A percentile compares a stretch with the other conserved stretches of the same genome.
Conservation (phyloP, 2,113 vertebrate species). For the Gymnocephalus cernua region DNA sequence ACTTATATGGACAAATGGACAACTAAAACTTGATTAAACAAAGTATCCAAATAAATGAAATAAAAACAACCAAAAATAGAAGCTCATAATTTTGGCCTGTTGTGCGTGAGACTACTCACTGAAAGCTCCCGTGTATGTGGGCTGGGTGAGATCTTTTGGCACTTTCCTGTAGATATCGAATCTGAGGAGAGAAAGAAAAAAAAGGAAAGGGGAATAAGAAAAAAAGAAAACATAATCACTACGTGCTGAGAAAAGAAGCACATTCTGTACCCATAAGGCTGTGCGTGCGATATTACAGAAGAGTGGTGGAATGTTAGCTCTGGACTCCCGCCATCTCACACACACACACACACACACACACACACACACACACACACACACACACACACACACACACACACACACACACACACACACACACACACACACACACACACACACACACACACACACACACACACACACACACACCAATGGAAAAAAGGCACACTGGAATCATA, state of each 20-base stretch:
- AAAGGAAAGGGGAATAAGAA: constrained; percentile 36
- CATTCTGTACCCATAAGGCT: constrained; percentile 80
- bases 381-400: constrained; percentile 20
- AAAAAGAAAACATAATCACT: constrained; percentile 72
- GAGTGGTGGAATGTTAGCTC: constrained; percentile 80
- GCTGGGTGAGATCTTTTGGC: constrained; percentile 99
- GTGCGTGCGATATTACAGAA: constrained; percentile 75
- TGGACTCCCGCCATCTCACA: constrained; percentile 71
- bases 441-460: constrained; percentile 18
- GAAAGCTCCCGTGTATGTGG: constrained; percentile 97
- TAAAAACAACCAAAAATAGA: not conserved
- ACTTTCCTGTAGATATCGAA: constrained; percentile 99
- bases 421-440: constrained; percentile 25
- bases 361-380: constrained; percentile 40
- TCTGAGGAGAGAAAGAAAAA: constrained; percentile 81
- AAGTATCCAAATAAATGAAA: constrained; percentile 3
- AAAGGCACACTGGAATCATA: not conserved
- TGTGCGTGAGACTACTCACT: constrained; percentile 88
- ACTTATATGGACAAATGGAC: too few relatives aligned
- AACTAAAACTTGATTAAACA: not conserved
- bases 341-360: constrained; percentile 48
- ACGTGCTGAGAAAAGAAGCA: constrained; percentile 72
- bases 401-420: constrained; percentile 22
- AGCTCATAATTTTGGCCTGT: not conserved
- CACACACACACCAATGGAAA: not conserved